Evolutionary conservation across 2,113 vertebrate genomes (phyloP), one percentile per base, ranked within the genome.

Genomic region (Poeciliopsis turrubarensis): DNA sequence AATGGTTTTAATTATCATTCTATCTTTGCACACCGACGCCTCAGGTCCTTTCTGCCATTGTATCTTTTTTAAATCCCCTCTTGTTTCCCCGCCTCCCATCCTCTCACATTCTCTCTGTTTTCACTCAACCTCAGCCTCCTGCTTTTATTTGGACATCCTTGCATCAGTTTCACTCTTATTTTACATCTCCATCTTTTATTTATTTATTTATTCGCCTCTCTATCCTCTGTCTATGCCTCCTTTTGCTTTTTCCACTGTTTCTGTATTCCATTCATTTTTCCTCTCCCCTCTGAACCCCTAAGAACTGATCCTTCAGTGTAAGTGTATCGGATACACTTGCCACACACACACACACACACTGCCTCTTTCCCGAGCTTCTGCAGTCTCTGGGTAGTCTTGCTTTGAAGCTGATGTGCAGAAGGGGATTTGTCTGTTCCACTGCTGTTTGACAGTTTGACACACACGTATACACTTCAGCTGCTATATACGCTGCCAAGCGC

Each of bases 361-460:
- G 6, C 25, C 17, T 54, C 51, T 25, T 54, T 57, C 22, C 22
- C 51, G n/a, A 57, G 25, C 51, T 57, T 57, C 25, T 25, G 51
- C 0, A 4, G 60, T 72, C 75, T 77, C 73, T 25, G 68, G 82
- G 67, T 77, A 71, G 71, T 65, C 69, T 71, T 72, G 29, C 60
- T 68, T 78, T 87, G 81, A 84, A 77, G 79, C 65, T 54, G 79
- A 78, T 77, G 86, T 67, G 79, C 87, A 79, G 80, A 72, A 67
- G 32, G 86, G 88, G 86, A 87, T 87, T 87, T 81, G 70, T 84
- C 83, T 80, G 70, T 83, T 89, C 75, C 67, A 44, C 74, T 71
- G 32, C 70, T 64, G 66, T 79, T 68, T 86, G 90, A 89, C 90
- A 89, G 81, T 66, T 87, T 88, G 86, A 88, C 80, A 80, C 74